Evolutionary conservation across 2,797 vertebrate species (phyloP), one percentile per base, ranked within the genome.

Genomic region (Girardinus metallicus): DNA sequence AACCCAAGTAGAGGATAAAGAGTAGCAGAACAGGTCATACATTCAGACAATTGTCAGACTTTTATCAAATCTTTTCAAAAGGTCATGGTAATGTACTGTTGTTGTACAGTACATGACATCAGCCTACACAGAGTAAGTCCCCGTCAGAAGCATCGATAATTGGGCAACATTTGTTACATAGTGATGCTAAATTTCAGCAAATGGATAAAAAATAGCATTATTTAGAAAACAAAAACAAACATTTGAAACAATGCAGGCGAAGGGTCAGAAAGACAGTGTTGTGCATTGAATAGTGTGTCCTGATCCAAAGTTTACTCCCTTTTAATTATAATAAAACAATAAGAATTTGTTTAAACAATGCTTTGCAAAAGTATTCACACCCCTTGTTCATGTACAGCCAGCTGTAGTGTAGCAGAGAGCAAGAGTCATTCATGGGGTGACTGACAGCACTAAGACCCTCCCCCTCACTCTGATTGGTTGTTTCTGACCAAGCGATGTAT

Each of bases 21-120:
- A 77, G 71, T 44, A 3, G 31, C 57, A 29, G 43, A 80, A 34
- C 79, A 78, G 82, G 74, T 72, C 79, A 85, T 31, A 80, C 60
- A 29, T 21, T 62, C 31, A 34, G 60, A 62, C 60, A 29, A 5
- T n/a, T 64, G 64, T 81, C 83, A 83, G 86, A 88, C 64, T 49
- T 86, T 87, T 83, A 84, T 79, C 84, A 0, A 74, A 5, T 26
- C 64, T 41, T 68, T 68, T 41, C 11, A 5, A 13, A 68, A 68
- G 36, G 31, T 36, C 62, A 64, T 21, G 13, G 57, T 34, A 34
- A 62, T 34, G 29, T 10, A 36, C 31, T 11, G 62, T 36, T 36
- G 5, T 34, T 36, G 8, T 36, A 34, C 16, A 36, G 34, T 64
- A 16, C n/a, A 3, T 39, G 18, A 39, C 34, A 41, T 23, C 36